phyloP scores from a whole-genome alignment of 1,140 invertebrate species.

The Andrena cerasifolii region DNA sequence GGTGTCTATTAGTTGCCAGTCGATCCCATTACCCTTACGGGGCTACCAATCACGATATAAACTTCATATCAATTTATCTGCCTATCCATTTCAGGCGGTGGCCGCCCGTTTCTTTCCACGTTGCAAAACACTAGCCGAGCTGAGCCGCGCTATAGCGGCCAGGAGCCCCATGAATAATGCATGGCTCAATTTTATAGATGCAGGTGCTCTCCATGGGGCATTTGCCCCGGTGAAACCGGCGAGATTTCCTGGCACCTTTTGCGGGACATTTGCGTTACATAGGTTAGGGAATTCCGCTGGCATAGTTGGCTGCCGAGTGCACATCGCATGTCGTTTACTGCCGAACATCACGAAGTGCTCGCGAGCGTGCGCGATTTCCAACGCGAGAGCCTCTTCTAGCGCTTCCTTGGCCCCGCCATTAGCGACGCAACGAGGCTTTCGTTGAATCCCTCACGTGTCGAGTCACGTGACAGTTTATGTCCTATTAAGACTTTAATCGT shows the following conservation, averaged over 20 bases:
- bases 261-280: slow-evolving; percentile 53
- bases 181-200: slow-evolving; percentile 68
- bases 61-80: slow-evolving; percentile 50
- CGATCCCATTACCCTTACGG: slow-evolving; percentile 35
- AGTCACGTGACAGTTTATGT: not conserved
- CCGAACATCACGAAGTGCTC: slow-evolving; percentile 32
- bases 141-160: slow-evolving; percentile 50
- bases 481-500: too few species aligned
- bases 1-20: slow-evolving; percentile 8
- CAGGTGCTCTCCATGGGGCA: slow-evolving; percentile 54
- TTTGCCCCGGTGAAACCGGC: slow-evolving; percentile 58
- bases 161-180: slow-evolving; percentile 67
- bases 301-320: slow-evolving; percentile 48
- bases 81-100: slow-evolving; percentile 42
- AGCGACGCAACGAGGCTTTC: not conserved
- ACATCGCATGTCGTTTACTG: slow-evolving; percentile 29
- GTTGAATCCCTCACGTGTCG: slow-evolving; percentile 17
- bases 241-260: slow-evolving; percentile 62
- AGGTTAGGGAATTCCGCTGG: slow-evolving; percentile 58
- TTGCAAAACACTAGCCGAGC: slow-evolving; percentile 61
- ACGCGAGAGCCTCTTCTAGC: not conserved
- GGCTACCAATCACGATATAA: slow-evolving; percentile 42
- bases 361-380: slow-evolving; percentile 1
- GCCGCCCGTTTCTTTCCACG: slow-evolving; percentile 44
- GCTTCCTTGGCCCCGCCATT: not conserved